phyloP scores from a whole-genome alignment of 2,888 invertebrate species.

The Sesia bembeciformis region DNA sequence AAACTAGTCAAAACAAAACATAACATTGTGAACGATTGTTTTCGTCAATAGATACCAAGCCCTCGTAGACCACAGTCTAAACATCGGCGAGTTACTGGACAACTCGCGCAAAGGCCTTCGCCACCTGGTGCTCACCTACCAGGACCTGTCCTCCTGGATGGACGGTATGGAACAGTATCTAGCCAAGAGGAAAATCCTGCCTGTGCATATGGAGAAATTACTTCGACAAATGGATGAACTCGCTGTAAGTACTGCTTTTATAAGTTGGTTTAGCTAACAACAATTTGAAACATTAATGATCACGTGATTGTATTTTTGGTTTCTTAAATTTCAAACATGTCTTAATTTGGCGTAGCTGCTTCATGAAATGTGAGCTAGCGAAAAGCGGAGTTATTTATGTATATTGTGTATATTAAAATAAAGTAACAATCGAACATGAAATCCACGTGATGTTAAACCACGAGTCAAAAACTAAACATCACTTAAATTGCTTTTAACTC shows the following conservation, averaged over 20 bases:
- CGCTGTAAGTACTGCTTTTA: slow-evolving; percentile 72
- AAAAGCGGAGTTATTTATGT: no score
- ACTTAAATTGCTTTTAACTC: no score
- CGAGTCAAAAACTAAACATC: no score
- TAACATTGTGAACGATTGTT: background rate
- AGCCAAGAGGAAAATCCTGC: slow-evolving; percentile 85
- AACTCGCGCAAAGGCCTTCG: slow-evolving; percentile 91
- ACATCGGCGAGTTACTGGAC: slow-evolving; percentile 85
- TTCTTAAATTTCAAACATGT: no score
- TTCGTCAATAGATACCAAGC: slow-evolving; percentile 76
- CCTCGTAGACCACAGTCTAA: slow-evolving; percentile 89
- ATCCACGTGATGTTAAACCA: no score
- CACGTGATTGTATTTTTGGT: no score
- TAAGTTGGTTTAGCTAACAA: background rate
- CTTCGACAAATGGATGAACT: slow-evolving; percentile 94
- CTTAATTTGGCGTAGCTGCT: no score
- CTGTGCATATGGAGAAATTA: slow-evolving; percentile 93
- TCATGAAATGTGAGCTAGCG: no score
- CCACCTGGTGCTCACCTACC: slow-evolving; percentile 91
- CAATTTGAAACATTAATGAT: no score
- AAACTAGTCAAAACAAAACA: no score
- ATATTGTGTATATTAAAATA: no score
- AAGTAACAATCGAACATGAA: no score
- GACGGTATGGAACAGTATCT: slow-evolving; percentile 90
- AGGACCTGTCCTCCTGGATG: slow-evolving; percentile 96